Conservation (phyloP, 2,888 invertebrate genomes). For the Lottia gigantea region DNA sequence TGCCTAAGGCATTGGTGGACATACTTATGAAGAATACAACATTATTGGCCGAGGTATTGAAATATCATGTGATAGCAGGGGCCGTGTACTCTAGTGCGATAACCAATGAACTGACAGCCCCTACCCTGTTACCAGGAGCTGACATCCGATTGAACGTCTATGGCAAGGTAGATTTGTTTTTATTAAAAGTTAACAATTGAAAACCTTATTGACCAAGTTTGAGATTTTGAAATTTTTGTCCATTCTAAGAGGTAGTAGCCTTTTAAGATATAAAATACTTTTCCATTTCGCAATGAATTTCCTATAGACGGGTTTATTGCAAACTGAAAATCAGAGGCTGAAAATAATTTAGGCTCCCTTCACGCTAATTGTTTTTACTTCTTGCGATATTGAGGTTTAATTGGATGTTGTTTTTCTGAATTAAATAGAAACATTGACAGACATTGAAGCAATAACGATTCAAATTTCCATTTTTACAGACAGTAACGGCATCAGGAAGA, state of each 20-base stretch:
- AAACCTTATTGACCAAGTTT: too few species aligned
- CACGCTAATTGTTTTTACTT: too few species aligned
- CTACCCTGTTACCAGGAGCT: slow-evolving; percentile 29
- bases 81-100: slow-evolving; percentile 35
- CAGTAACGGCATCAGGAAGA: slow-evolving; percentile 45
- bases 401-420: not conserved
- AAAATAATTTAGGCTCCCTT: too few species aligned
- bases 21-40: slow-evolving; percentile 33
- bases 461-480: slow-evolving; percentile 23
- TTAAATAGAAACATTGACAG: not conserved
- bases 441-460: not conserved
- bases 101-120: slow-evolving; percentile 36
- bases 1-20: slow-evolving; percentile 32
- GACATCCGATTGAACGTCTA: slow-evolving; percentile 46
- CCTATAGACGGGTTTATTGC: too few species aligned
- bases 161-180: slow-evolving; percentile 29
- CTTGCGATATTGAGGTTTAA: too few species aligned
- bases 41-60: slow-evolving; percentile 34
- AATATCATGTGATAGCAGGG: slow-evolving; percentile 42
- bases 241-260: too few species aligned
- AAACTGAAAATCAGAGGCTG: not conserved
- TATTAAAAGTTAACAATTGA: too few species aligned
- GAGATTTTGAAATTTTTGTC: too few species aligned
- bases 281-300: too few species aligned
- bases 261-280: too few species aligned